Evolutionary conservation across 2,888 invertebrate genomes (phyloP), one percentile per base, ranked within the genome.

Genomic region (Eupithecia insigniata): DNA sequence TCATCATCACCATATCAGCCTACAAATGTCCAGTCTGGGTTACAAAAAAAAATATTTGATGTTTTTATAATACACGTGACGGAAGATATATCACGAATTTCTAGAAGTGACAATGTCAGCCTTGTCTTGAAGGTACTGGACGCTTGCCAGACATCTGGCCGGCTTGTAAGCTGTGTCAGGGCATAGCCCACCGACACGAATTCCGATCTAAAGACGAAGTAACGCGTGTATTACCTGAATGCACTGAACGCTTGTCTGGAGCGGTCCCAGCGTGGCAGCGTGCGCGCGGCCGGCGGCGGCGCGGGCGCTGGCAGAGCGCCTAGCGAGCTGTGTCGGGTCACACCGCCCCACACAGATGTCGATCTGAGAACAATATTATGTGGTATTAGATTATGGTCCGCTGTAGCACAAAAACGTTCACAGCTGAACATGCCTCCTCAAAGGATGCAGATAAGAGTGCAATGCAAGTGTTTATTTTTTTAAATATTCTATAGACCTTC

Each of bases 291-390:
- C 51, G n/a, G 71, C 16, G 58, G 65, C 46, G 46, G 14, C 32
- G 62, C 22, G 70, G 79, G 66, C 26, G 77, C 70, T 60, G 89
- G 88, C 78, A 92, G 85, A 2, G 90, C 84, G 78, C 89, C 89
- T 74, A 91, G 86, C 69, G 92, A 92, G 72, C 87, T 85, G 84
- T 89, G 88, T 0, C 90, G 88, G 68, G 87, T 84, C 78, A 88
- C 91, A 73, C 72, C 16, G 67, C 77, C 60, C 65, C 70, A 5
- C 66, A 71, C 22, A 75, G 55, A 65, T 1, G 28, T 16, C 5
- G 60, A 60, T 30, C 60, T 60, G 30, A 58, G 12, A 7, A 26
- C 3, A 26, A 18, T 16, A 14, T 28, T 1, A 18, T 30, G 60
- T 22, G 22, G 2, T 51, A 55, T 55, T 55, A 26, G 14, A 14